These are phyloP conservation scores for Microcebus murinus DNA, from an alignment of 2,113 vertebrate genomes.

Conservation along the genomic window DNA sequence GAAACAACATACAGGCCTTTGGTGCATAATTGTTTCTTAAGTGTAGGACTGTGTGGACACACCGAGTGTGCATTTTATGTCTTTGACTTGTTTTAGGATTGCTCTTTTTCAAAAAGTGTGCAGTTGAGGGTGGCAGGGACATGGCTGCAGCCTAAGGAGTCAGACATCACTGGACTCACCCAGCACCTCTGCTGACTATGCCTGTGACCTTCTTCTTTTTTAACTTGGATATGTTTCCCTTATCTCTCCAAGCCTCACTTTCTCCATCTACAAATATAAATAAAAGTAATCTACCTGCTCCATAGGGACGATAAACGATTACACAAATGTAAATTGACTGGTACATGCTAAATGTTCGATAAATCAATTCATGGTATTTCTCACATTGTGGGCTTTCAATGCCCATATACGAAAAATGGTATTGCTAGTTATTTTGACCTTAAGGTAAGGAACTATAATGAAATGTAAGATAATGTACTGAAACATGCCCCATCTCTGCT, in stretches of 20 bases:
- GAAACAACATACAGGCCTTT: background rate
- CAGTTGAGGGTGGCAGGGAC: background rate
- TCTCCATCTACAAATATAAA: slow-evolving; percentile 13
- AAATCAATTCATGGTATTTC: background rate
- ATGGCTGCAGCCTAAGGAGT: too few species aligned
- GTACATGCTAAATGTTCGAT: background rate
- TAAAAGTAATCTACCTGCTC: background rate
- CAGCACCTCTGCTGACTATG: background rate
- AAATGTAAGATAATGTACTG: background rate
- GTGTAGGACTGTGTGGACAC: background rate
- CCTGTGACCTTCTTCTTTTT: background rate
- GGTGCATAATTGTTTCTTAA: background rate
- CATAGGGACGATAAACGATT: background rate
- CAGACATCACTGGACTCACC: background rate
- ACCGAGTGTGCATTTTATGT: background rate
- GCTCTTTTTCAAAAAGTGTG: background rate
- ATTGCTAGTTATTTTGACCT: background rate
- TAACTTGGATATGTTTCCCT: background rate
- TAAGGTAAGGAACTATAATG: background rate
- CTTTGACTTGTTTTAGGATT: background rate
- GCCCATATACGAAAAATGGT: background rate
- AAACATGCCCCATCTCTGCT: background rate
- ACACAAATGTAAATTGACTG: background rate
- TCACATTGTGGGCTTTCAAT: background rate
- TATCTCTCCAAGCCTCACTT: background rate